Percentiles rank a stretch among this genome's conserved stretches.
Conservation (phyloP, 2,113 vertebrate species). For the Calyptommatus sinebrachiatus region DNA sequence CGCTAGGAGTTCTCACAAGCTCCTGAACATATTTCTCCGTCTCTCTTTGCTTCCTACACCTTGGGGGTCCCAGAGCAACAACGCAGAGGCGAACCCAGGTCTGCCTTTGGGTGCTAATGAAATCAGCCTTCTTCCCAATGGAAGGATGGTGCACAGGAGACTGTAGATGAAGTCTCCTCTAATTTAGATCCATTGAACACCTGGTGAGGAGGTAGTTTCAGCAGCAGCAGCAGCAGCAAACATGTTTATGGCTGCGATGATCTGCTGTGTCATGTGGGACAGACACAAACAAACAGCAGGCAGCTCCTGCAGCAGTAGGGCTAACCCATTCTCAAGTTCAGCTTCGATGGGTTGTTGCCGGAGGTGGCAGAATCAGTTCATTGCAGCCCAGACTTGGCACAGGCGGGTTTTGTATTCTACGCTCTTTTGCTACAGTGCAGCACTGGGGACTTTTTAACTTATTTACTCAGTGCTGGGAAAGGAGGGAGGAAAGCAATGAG, state of each 20-base stretch:
- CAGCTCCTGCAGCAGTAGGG: slow-evolving; percentile 15
- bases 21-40: slow-evolving; percentile 3
- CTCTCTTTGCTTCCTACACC: slow-evolving; percentile 18
- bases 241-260: slow-evolving; percentile 4
- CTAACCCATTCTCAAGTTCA: neutral
- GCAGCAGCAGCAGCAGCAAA: neutral
- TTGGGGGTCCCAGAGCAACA: neutral
- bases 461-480: neutral
- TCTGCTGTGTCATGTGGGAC: neutral
- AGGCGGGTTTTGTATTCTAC: neutral
- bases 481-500: neutral
- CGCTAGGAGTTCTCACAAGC: neutral
- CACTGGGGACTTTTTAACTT: neutral
- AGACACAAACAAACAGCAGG: neutral
- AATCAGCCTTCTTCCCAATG: neutral
- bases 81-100: slow-evolving; percentile 9
- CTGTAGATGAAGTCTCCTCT: slow-evolving; percentile 5
- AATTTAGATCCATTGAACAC: neutral
- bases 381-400: slow-evolving; percentile 29
- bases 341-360: neutral
- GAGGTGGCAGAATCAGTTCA: slow-evolving; percentile 24
- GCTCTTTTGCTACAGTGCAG: neutral
- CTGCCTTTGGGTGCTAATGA: slow-evolving; percentile 19
- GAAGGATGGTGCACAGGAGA: neutral
- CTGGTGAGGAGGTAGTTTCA: neutral